These are phyloP conservation scores for Rhamnusium bicolor DNA, from an alignment of 2,888 invertebrate species.

Conservation along the genomic window DNA sequence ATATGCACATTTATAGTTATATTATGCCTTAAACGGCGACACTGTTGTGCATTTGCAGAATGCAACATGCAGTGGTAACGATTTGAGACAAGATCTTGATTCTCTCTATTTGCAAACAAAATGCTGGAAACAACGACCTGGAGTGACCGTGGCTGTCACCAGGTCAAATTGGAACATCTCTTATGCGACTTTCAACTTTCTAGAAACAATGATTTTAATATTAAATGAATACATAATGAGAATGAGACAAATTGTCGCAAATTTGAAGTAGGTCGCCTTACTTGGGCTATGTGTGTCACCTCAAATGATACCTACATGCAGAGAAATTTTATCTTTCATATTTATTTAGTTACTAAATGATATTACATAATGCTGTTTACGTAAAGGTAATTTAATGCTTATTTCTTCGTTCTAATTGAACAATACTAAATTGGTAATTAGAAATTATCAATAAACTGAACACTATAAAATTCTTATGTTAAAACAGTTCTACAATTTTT, in stretches of 20 bases:
- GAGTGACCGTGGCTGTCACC: conserved; percentile 61
- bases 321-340: conserved; percentile 14
- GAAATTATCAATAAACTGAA: background rate
- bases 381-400: conserved; percentile 11
- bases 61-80: conserved; percentile 42
- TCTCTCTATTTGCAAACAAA: conserved; percentile 50
- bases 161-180: conserved; percentile 59
- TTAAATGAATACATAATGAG: conserved; percentile 52
- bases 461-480: too few relatives aligned
- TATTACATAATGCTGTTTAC: conserved; percentile 1
- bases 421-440: background rate
- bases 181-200: conserved; percentile 55
- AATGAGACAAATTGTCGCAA: conserved; percentile 51
- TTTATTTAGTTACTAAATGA: background rate
- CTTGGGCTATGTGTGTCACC: conserved; percentile 14
- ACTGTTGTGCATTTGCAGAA: conserved; percentile 39
- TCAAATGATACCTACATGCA: background rate
- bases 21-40: conserved; percentile 13
- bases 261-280: conserved; percentile 50
- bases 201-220: conserved; percentile 60
- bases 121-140: conserved; percentile 61
- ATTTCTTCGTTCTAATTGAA: conserved; percentile 8
- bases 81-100: conserved; percentile 49
- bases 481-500: too few relatives aligned
- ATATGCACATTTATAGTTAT: conserved; percentile 1